Conservation (phyloP, 2,113 vertebrate species). For the Laticauda colubrina region DNA sequence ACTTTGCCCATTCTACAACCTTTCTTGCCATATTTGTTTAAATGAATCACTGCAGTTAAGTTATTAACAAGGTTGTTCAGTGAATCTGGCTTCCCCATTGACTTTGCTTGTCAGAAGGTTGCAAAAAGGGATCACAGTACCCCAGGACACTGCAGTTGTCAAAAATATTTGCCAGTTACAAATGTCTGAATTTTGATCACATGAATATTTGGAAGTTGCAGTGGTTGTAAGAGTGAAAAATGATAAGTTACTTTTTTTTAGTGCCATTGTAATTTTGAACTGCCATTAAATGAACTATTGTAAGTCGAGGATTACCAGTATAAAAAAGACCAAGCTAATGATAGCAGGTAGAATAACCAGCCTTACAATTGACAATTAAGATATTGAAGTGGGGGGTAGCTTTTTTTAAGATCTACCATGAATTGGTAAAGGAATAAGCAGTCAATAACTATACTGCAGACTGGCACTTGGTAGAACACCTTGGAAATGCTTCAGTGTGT, state of each 20-base stretch:
- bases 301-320: not conserved
- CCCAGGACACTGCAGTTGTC: not conserved
- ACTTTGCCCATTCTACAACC: not conserved
- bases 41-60: not conserved
- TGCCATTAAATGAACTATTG: not conserved
- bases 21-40: not conserved
- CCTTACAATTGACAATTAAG: not conserved
- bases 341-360: not conserved
- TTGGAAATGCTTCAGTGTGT: too few species aligned
- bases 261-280: not conserved
- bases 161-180: not conserved
- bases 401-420: too few species aligned
- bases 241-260: not conserved
- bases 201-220: too few species aligned
- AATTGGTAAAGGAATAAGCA: too few species aligned
- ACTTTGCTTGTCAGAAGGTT: not conserved
- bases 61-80: not conserved
- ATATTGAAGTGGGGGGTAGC: not conserved
- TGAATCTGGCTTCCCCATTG: not conserved
- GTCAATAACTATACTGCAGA: too few species aligned
- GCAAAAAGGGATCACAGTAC: not conserved
- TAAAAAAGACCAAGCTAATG: not conserved
- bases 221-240: not conserved
- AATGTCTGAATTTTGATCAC: not conserved
- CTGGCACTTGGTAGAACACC: too few species aligned